A percentile compares a stretch with the other conserved stretches of the same genome.
Evolutionary conservation across 2,888 invertebrate genomes (phyloP).

Genomic region (Gastracanthus pulcherrimus): DNA sequence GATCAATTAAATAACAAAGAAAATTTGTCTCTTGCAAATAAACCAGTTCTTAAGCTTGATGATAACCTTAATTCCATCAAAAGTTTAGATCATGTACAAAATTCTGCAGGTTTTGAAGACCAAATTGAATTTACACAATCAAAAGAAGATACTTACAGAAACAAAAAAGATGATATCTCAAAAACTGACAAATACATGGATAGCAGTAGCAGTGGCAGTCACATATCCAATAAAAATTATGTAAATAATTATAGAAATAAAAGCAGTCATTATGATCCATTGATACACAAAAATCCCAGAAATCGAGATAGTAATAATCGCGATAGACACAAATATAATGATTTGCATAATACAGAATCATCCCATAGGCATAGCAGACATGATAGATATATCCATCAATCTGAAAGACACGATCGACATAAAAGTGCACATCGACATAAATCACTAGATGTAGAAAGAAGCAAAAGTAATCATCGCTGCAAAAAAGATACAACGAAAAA

Average conservation of each 20-base stretch:
- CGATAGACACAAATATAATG: neutral
- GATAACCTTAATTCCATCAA: neutral
- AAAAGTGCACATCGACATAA: slow-evolving; percentile 21
- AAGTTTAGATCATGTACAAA: neutral
- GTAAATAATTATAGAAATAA: neutral
- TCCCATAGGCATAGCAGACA: neutral
- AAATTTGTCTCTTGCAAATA: slow-evolving; percentile 31
- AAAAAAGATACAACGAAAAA: neutral
- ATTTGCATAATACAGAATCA: neutral
- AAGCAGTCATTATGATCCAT: slow-evolving; percentile 1
- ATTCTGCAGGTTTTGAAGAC: neutral
- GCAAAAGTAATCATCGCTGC: slow-evolving; percentile 11
- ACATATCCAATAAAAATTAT: neutral
- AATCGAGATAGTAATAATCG: slow-evolving; percentile 10
- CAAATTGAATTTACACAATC: neutral
- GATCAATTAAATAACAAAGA: slow-evolving; percentile 44
- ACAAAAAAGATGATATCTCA: neutral
- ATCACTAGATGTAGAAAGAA: slow-evolving; percentile 23
- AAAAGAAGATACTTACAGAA: neutral
- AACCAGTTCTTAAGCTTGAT: neutral
- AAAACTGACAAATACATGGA: neutral
- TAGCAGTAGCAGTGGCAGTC: neutral
- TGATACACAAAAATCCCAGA: slow-evolving; percentile 13
- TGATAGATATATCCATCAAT: neutral
- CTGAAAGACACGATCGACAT: slow-evolving; percentile 22